phyloP scores from a whole-genome alignment of 2,797 vertebrate genomes.

The Epinephelus awoara region DNA sequence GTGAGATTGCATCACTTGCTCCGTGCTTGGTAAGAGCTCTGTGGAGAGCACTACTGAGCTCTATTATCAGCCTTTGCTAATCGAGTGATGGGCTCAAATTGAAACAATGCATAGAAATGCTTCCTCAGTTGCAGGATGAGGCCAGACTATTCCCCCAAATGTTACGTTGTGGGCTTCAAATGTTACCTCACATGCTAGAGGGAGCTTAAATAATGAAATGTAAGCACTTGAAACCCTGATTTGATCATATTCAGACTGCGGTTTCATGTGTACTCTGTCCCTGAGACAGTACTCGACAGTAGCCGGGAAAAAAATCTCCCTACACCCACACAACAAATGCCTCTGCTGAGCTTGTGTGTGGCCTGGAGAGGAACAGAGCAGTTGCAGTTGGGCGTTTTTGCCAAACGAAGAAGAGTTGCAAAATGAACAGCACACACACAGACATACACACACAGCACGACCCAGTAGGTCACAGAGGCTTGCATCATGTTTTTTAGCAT shows the following conservation, averaged over 20 bases:
- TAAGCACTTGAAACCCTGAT: slow-evolving; percentile 42
- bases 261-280: slow-evolving; percentile 38
- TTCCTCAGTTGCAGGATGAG: slow-evolving; percentile 22
- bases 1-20: slow-evolving; percentile 55
- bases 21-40: slow-evolving; percentile 24
- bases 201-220: slow-evolving; percentile 44
- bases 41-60: slow-evolving; percentile 31
- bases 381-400: slow-evolving; percentile 33
- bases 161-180: slow-evolving; percentile 13
- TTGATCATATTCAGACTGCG: slow-evolving; percentile 46
- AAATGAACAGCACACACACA: slow-evolving; percentile 46
- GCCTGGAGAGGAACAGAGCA: slow-evolving; percentile 56
- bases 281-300: slow-evolving; percentile 44
- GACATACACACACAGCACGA: slow-evolving; percentile 21
- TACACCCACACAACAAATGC: slow-evolving; percentile 69
- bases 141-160: slow-evolving; percentile 37
- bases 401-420: slow-evolving; percentile 42
- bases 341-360: slow-evolving; percentile 45
- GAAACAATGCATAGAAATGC: slow-evolving; percentile 35
- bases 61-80: slow-evolving; percentile 49
- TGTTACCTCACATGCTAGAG: slow-evolving; percentile 21
- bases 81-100: slow-evolving; percentile 51
- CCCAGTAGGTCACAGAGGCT: slow-evolving; percentile 65
- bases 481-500: slow-evolving; percentile 56
- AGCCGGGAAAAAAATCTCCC: slow-evolving; percentile 32